Conservation (phyloP, 23 tunicate genomes). For the Styela clava region DNA sequence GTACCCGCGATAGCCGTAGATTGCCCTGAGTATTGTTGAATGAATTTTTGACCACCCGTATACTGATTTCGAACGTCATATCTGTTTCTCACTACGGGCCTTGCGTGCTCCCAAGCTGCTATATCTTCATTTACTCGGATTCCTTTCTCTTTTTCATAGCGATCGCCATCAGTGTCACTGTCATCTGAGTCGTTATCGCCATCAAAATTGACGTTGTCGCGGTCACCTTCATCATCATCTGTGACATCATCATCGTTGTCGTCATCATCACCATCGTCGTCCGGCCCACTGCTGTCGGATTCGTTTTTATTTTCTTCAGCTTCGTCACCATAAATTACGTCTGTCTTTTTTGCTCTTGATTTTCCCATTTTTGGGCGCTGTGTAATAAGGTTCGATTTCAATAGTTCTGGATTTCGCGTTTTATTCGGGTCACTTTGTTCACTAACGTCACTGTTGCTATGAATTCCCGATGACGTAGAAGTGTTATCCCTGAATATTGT, state of each 20-base stretch:
- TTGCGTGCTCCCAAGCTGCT: background rate
- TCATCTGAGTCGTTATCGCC: constrained; percentile 10
- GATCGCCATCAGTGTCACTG: background rate
- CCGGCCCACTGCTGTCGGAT: constrained; percentile 27
- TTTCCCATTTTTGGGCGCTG: background rate
- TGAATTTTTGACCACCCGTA: background rate
- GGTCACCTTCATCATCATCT: constrained; percentile 4
- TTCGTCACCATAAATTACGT: constrained; percentile 5
- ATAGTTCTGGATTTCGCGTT: background rate
- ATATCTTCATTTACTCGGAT: background rate
- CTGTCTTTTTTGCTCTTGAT: constrained; percentile 9
- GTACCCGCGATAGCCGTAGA: background rate
- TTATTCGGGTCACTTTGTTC: constrained; percentile 18
- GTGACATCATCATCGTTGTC: constrained; percentile 26
- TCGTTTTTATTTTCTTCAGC: background rate
- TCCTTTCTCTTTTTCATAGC: background rate
- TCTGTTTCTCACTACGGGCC: background rate
- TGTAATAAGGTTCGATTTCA: background rate
- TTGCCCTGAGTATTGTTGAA: background rate
- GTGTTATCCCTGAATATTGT: constrained; percentile 22
- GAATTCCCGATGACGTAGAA: constrained; percentile 37
- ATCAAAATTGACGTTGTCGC: constrained; percentile 4
- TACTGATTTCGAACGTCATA: background rate
- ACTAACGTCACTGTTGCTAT: constrained; percentile 48
- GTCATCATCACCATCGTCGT: constrained; percentile 38